Base-by-base conservation (phyloP, 2,113 vertebrate genomes). In the Anolis sagrei region DNA sequence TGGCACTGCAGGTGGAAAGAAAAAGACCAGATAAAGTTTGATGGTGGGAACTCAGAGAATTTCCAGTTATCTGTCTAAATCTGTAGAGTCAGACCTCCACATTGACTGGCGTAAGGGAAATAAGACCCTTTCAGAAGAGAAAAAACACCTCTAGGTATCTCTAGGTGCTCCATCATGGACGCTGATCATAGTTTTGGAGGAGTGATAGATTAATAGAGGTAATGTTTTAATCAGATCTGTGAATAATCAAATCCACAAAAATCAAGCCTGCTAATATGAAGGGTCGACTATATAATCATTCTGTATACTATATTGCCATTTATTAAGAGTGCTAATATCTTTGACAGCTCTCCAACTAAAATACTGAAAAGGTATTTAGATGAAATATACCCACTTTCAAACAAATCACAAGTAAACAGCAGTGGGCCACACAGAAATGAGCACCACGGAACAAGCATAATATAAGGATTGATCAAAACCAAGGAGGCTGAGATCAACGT, bases 1-100 rank as follows among this genome's bases (percentile, higher is more conserved):
- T 98, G 88, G 98, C 98, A 90, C 98, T 99, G 92, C 32, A 10
- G 29, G 25, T 6, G 58, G 9, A 25, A 48, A 66, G 96, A 86
- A 90, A 77, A 96, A 93, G 89, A 93, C 86, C 92, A 91, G 93
- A 85, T 66, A 44, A 88, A 81, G 64, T 83, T 16, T 82, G 34
- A 91, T 92, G 77, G 90, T 79, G 32, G 83, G 74, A 92, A 92
- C 3, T 72, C 9, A 51, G 76, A 91, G 89, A 81, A 85, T 44
- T 90, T 94, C 32, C 21, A 89, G 86, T 90, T 81, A 8, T 21
- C 83, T 86, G 66, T 27, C 32, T 39, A n/a, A 44, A 80, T 32
- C 34, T 74, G n/a, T 19, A 64, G 5, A 44, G 5, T 44, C 39
- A 44, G 39, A 2, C 5, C 39, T 44, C 39, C 39, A 44, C 39